A percentile compares a stretch with the other conserved stretches of the same genome.
Conservation (phyloP, 1,140 invertebrate species). For the Micrasema longulum region DNA sequence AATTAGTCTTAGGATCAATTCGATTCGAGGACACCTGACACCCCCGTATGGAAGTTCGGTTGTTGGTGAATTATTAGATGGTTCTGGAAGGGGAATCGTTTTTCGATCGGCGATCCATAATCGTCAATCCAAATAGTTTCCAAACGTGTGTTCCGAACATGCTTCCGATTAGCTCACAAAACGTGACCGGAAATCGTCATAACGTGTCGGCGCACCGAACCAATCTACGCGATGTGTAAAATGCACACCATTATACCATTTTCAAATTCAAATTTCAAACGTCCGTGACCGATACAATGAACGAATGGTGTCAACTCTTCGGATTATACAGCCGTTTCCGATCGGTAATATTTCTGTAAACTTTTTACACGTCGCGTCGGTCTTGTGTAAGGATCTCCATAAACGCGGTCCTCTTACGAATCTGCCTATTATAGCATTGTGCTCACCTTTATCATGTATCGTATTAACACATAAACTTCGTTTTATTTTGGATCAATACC, state of each 20-base stretch:
- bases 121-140: conserved; percentile 10
- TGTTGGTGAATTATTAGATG: conserved; percentile 1
- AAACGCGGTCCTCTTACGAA: background rate
- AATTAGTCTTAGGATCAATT: no score
- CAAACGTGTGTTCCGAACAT: conserved; percentile 27
- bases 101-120: background rate
- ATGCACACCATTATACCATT: conserved; percentile 33
- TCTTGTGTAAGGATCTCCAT: conserved; percentile 1
- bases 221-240: background rate
- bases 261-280: conserved; percentile 32
- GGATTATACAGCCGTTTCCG: conserved; percentile 22
- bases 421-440: background rate
- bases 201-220: background rate
- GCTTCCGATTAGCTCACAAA: conserved; percentile 31
- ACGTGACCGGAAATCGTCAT: conserved; percentile 27
- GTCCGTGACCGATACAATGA: conserved; percentile 33
- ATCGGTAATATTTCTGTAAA: conserved; percentile 15
- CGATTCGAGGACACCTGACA: no score
- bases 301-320: conserved; percentile 33
- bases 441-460: background rate
- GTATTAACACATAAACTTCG: conserved; percentile 13
- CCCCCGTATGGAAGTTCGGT: no score
- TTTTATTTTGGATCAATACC: background rate
- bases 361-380: background rate
- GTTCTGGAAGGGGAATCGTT: background rate